Base-by-base conservation (phyloP, 2,888 invertebrate species). In the Unio delphinus region DNA sequence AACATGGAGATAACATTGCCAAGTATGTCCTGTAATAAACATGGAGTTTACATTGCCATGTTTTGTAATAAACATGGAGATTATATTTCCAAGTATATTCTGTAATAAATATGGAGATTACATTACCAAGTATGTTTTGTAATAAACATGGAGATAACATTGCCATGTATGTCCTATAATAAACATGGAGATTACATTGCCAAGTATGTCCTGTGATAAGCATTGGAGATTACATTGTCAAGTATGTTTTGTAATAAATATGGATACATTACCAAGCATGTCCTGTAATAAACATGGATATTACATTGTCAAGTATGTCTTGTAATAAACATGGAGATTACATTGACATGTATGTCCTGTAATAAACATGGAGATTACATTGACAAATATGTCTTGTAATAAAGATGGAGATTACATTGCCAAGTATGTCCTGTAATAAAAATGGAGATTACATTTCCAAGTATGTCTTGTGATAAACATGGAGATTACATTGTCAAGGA, bases 401-500 rank as follows among this genome's bases (percentile, higher is more conserved):
- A 30, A 45, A 45, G 8, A 45, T 45, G 45, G 45, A 63, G 17
- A 86, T 81, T 20, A 72, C 61, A 70, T 83, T 83, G 67, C 86
- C 85, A 66, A 85, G 61, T n/a, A 85, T 34, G 55, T 82, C 81
- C 86, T 86, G 69, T 18, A 78, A 71, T 54, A 34, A 8, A 54
- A 7, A 23, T 61, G 63, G 62, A n/a, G 3, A 60, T 23, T 30
- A 8, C 6, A 55, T 7, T 57, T 2, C 7, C 23, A 30, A 65
- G 15, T 5, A 61, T 63, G 30, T 45, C 26, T 20, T 63, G 11
- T 45, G 2, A 11, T 11, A 45, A 34, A 34, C 5, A 34, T 34
- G 63, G 79, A 63, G 17, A 86, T 81, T 20, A 72, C 61, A 70
- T 83, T 83, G 67, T 86, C 85, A 66, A 85, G 61, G 23, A 85